Evolutionary conservation across 2,888 invertebrate genomes (phyloP), one percentile per base, ranked within the genome.

Genomic region (Hirtodrosophila alboralis): DNA sequence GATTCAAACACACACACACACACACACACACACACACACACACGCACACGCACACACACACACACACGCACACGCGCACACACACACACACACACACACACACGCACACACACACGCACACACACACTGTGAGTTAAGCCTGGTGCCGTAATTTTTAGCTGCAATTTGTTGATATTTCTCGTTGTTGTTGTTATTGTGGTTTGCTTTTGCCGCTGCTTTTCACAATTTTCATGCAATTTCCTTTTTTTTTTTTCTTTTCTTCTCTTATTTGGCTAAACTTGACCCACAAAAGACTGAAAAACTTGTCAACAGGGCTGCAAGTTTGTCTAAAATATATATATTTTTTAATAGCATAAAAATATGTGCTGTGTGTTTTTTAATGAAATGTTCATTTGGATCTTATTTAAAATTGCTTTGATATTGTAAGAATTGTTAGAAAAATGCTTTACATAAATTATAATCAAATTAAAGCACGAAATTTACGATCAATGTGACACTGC

Each of bases 261-360:
- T 31, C 28, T 48, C 56, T 41, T 48, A 60, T 62, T 74, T 62
- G 57, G 36, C 57, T 81, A 75, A 81, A 81, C 79, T 81, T 79
- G 79, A 79, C 84, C 84, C 78, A 81, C 58, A 84, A 77, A 78
- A 14, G n/a, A n/a, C n/a, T n/a, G n/a, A n/a, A n/a, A n/a, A n/a
- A n/a, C n/a, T n/a, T n/a, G n/a, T n/a, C 9, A 21, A 21, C 1
- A 3, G 1, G 10, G 2, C 1, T 28, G n/a, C 4, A 3, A 23
- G 23, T 23, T 23, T 3, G 2, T n/a, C n/a, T n/a, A n/a, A n/a
- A n/a, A n/a, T n/a, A n/a, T n/a, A n/a, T n/a, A n/a, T n/a, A n/a
- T n/a, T n/a, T n/a, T n/a, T n/a, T n/a, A n/a, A n/a, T n/a, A n/a
- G n/a, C n/a, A n/a, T n/a, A n/a, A n/a, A n/a, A n/a, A n/a, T n/a